Evolutionary conservation across 2,797 vertebrate species (phyloP).

Genomic region (Sternotherus odoratus): DNA sequence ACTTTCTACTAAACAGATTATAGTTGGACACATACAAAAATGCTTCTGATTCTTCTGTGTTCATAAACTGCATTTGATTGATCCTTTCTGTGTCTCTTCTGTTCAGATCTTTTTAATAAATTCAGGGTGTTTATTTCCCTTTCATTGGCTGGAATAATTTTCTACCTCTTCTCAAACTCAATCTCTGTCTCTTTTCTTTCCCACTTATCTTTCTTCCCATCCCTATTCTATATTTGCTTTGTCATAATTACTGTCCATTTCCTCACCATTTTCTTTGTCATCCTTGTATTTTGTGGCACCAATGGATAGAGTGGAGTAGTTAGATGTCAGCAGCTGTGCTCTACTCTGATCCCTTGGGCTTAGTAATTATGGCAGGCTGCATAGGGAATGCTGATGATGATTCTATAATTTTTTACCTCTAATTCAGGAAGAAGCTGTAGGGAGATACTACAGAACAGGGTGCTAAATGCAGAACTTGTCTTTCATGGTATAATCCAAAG

Average conservation of each 20-base stretch:
- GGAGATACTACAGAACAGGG: not conserved
- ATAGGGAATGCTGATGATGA: not conserved
- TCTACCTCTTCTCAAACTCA: not conserved
- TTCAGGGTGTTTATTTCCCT: not conserved
- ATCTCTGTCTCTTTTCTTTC: not conserved
- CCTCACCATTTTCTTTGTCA: not conserved
- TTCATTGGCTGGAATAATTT: not conserved
- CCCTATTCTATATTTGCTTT: not conserved
- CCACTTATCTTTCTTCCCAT: not conserved
- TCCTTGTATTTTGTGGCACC: not conserved
- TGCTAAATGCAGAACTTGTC: not conserved
- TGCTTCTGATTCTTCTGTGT: not conserved
- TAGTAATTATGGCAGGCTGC: not conserved
- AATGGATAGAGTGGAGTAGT: not conserved
- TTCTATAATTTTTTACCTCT: not conserved
- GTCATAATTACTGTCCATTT: not conserved
- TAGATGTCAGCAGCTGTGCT: not conserved
- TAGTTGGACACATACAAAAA: slow-evolving; percentile 8
- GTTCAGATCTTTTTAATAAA: not conserved
- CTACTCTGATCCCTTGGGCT: not conserved
- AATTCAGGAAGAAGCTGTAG: not conserved
- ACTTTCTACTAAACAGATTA: not conserved
- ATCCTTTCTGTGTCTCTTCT: not conserved
- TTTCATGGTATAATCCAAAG: not conserved
- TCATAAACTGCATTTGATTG: not conserved